A percentile compares a stretch with the other conserved stretches of the same genome.
These are phyloP conservation scores for Micrasema minimum DNA, from an alignment of 1,140 invertebrate genomes.

Conservation along the genomic window DNA sequence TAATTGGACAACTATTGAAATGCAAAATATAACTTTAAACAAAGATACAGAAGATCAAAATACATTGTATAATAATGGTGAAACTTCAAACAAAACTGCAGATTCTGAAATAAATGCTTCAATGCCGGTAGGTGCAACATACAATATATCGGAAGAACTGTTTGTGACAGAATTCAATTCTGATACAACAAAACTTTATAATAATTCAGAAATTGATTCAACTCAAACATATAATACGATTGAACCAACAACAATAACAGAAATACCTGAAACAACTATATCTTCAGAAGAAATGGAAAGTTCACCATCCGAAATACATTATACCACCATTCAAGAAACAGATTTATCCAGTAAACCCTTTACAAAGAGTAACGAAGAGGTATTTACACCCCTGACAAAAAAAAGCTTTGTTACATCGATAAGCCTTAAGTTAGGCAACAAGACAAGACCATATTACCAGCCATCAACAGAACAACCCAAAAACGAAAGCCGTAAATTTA, in stretches of 20 bases:
- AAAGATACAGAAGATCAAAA: constrained; percentile 3
- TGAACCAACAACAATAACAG: constrained; percentile 5
- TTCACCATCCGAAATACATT: background rate
- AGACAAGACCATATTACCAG: constrained; percentile 45
- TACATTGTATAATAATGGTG: background rate
- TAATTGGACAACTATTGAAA: constrained; percentile 48
- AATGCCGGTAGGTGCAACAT: constrained; percentile 43
- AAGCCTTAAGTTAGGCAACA: constrained; percentile 58
- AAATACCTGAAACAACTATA: constrained; percentile 8
- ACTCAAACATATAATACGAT: constrained; percentile 20
- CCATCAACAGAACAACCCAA: constrained; percentile 24
- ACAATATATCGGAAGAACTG: constrained; percentile 18
- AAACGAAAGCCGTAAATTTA: constrained; percentile 2
- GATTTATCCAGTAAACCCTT: constrained; percentile 31
- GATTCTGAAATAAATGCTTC: constrained; percentile 36
- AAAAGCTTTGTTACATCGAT: constrained; percentile 60
- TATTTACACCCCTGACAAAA: constrained; percentile 54
- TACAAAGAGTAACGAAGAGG: constrained; percentile 23
- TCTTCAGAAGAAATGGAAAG: constrained; percentile 7
- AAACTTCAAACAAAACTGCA: constrained; percentile 15
- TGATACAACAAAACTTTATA: background rate
- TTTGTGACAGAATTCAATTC: constrained; percentile 7
- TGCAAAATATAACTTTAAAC: constrained; percentile 42
- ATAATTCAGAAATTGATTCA: constrained; percentile 9
- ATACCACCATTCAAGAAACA: constrained; percentile 6